Base-by-base conservation (phyloP, 2,888 invertebrate genomes). In the Heliconius ethilla region DNA sequence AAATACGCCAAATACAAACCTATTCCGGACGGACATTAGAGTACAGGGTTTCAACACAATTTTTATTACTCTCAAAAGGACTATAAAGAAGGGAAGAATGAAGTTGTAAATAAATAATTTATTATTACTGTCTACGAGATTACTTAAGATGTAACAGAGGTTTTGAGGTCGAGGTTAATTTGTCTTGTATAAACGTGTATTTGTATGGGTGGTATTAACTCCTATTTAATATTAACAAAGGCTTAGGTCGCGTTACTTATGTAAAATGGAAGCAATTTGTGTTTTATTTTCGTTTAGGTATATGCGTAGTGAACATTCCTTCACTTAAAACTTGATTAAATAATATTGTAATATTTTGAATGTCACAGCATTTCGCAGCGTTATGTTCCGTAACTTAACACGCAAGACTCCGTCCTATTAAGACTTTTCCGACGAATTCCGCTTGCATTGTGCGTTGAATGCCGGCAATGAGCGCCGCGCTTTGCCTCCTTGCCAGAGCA, bases 191-290 rank as follows among this genome's bases (percentile, higher is more conserved):
- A 77, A 77, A 62, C 62, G 37, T 62, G 62, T 74, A 67, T 74
- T 59, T 55, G 69, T 69, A 74, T 62, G 45, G 74, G 59, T 62
- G 45, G 73, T 74, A 67, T 77, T 73, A 74, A 45, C 59, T 74
- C 74, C 45, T 67, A 74, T 74, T 74, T 74, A 69, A 67, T 77
- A 77, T 74, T 77, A 77, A 77, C 67, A 69, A 74, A 77, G 77
- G 74, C 59, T 69, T 62, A 74, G 55, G 10, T 63, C 62, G 62
- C 27, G 63, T 27, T 40, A 67, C 66, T 77, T 40, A 27, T 51
- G 65, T 51, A 51, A n/a, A 73, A 59, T 51, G 27, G 15, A 62
- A 51, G 37, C 22, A 40, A 69, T 69, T 40, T 75, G 18, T 59
- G 13, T 67, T 66, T 37, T 55, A 25, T 55, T 33, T n/a, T 29